Conservation (phyloP, 2,113 vertebrate genomes). For the Catharus minimus region DNA sequence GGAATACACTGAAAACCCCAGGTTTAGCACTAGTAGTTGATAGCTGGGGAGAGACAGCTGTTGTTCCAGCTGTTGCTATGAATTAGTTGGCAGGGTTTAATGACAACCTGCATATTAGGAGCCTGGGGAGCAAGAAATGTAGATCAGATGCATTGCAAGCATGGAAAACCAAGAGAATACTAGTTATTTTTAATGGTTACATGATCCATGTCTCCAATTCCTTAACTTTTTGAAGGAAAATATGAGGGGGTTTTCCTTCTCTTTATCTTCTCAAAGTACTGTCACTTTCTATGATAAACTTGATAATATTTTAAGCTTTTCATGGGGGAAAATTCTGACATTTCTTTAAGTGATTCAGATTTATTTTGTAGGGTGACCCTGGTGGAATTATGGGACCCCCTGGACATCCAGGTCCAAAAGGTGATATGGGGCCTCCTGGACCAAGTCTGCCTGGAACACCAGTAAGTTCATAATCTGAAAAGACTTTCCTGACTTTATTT, state of each 20-base stretch:
- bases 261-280: neutral
- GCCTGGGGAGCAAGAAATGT: neutral
- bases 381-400: conserved; percentile 81
- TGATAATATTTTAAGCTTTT: neutral
- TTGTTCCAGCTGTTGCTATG: neutral
- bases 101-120: neutral
- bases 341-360: neutral
- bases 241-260: fast-evolving
- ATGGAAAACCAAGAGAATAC: neutral
- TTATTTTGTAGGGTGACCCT: conserved; percentile 82
- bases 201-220: neutral
- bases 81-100: neutral
- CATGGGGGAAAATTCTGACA: neutral
- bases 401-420: conserved; percentile 89
- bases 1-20: neutral
- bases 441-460: conserved; percentile 74
- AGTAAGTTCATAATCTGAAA: conserved; percentile 67
- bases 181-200: neutral
- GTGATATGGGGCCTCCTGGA: conserved; percentile 86
- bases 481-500: neutral
- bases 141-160: neutral
- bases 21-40: neutral
- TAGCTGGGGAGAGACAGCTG: neutral
- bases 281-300: neutral
- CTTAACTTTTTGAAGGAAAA: neutral